Conservation (phyloP, 2,888 invertebrate genomes). For the Stenodema calcarata region DNA sequence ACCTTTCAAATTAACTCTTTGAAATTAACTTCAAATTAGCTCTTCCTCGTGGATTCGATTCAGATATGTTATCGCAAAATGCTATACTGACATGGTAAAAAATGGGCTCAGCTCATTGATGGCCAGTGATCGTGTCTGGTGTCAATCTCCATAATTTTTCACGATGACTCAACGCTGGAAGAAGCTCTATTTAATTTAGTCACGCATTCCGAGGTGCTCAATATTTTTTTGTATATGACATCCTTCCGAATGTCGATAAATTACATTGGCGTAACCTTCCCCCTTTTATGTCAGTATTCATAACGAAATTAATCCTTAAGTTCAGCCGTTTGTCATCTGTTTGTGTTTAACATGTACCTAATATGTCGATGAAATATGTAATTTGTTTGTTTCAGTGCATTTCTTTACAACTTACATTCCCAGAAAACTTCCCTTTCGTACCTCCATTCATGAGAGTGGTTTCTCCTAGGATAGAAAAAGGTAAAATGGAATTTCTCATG, state of each 20-base stretch:
- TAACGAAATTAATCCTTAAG: too few species aligned
- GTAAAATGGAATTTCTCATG: neutral
- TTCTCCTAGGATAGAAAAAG: constrained; percentile 78
- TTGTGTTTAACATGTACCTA: too few species aligned
- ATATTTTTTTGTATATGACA: neutral
- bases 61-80: neutral
- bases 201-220: constrained; percentile 23
- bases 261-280: neutral
- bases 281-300: neutral
- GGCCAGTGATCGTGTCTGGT: neutral
- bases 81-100: neutral
- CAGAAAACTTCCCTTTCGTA: constrained; percentile 87
- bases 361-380: too few species aligned
- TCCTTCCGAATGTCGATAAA: neutral
- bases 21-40: neutral
- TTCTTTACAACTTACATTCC: constrained; percentile 80
- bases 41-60: neutral
- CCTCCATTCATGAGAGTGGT: constrained; percentile 80
- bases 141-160: neutral
- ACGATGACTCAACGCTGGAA: neutral
- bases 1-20: too few species aligned
- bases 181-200: neutral
- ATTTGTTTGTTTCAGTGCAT: constrained; percentile 67
- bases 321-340: too few species aligned
- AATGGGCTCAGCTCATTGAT: neutral